Conservation (phyloP, 1,140 invertebrate genomes). For the Streblospio benedicti region DNA sequence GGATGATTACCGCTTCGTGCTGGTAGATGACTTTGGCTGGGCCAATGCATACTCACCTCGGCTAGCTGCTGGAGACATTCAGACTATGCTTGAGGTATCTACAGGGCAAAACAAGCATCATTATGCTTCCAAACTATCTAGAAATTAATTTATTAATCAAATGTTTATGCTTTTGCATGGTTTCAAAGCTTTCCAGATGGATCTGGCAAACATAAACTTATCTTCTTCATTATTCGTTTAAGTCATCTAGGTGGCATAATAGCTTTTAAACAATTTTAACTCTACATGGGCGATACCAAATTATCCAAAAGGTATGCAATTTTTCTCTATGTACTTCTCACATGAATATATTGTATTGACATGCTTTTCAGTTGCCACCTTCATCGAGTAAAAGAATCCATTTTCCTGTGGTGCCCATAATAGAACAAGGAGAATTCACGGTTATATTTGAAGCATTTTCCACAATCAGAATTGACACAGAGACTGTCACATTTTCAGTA, state of each 20-base stretch:
- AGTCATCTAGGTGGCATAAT: not conserved
- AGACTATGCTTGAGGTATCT: conserved; percentile 15
- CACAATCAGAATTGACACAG: not conserved
- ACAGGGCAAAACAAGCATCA: too few relatives aligned
- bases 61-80: conserved; percentile 5
- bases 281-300: too few relatives aligned
- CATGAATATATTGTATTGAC: too few relatives aligned
- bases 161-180: too few relatives aligned
- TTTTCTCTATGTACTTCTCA: too few relatives aligned
- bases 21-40: conserved; percentile 15
- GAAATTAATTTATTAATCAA: too few relatives aligned
- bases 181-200: not conserved
- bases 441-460: not conserved
- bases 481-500: not conserved
- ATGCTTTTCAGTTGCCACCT: too few relatives aligned
- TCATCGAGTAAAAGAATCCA: too few relatives aligned
- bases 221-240: not conserved
- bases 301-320: too few relatives aligned
- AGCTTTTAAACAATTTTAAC: not conserved
- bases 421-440: not conserved
- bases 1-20: conserved; percentile 10
- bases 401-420: not conserved
- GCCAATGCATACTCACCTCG: conserved; percentile 13
- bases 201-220: too few relatives aligned
- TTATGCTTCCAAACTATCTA: too few relatives aligned